These are phyloP conservation scores for Amblyopsis rosae DNA, from an alignment of 2,113 vertebrate genomes.

Conservation along the genomic window DNA sequence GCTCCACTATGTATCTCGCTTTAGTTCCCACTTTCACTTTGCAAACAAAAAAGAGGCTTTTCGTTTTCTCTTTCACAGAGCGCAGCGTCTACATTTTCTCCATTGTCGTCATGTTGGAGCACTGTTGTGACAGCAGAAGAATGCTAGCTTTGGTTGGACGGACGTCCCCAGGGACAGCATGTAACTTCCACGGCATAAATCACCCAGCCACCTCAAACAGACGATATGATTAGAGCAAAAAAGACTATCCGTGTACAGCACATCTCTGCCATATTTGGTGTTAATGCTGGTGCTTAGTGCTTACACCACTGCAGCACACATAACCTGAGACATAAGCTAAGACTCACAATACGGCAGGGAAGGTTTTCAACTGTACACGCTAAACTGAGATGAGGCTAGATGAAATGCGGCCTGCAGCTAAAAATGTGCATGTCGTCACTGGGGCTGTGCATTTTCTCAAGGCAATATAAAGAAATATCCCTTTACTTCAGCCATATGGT, in stretches of 20 bases:
- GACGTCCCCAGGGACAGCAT: conserved; percentile 46
- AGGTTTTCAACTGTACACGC: conserved; percentile 11
- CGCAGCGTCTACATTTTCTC: conserved; percentile 31
- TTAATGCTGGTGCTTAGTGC: conserved; percentile 8
- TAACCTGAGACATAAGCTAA: conserved; percentile 3
- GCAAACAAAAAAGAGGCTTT: conserved; percentile 37
- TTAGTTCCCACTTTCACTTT: conserved; percentile 54
- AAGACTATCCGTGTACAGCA: conserved; percentile 32
- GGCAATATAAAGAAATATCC: conserved; percentile 56
- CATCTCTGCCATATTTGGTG: conserved; percentile 11
- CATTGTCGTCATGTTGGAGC: conserved; percentile 36
- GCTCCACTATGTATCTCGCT: conserved; percentile 50
- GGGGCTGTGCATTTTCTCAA: conserved; percentile 43
- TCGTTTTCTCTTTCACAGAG: conserved; percentile 27
- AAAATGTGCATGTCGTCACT: conserved; percentile 34
- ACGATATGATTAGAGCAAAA: conserved; percentile 61
- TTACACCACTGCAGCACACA: conserved; percentile 4
- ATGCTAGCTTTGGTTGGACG: conserved; percentile 40
- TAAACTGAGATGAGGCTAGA: conserved; percentile 6
- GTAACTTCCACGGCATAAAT: conserved; percentile 64
- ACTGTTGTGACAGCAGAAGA: conserved; percentile 52
- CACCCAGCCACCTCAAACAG: conserved; percentile 57
- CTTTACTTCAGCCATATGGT: conserved; percentile 72
- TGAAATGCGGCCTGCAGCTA: conserved; percentile 37
- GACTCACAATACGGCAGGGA: conserved; percentile 5